Base-by-base conservation (phyloP, 1,140 invertebrate species). In the Leptonema lineaticorne region DNA sequence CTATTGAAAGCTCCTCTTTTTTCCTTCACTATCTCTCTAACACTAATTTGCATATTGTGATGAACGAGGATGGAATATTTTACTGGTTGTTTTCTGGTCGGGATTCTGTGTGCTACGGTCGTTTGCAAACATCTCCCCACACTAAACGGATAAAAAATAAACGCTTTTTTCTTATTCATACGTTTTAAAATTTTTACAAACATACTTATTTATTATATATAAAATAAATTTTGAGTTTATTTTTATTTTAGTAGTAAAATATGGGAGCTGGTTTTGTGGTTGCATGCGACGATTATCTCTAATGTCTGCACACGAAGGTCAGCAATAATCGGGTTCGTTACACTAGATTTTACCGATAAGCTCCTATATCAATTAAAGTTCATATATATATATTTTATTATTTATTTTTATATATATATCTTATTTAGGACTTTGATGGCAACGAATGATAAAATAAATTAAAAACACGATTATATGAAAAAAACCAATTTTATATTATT, bases 21-120 rank as follows among this genome's bases (percentile, higher is more conserved):
- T 64, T 64, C 60, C n/a, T n/a, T 63, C 56, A 58, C 59, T 45
- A 68, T 64, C 67, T 57, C 53, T 45, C 30, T 59, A 59, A 69
- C 58, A 69, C 59, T 63, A 69, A 72, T 72, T 72, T 72, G 70
- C 67, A 72, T 72, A 66, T 71, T 65, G 53, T 69, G 63, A 69
- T 66, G 64, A 67, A 64, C 41, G 37, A 50, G 59, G 57, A 30
- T 26, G 50, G 53, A 63, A 62, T 69, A 56, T 53, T 50, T 37
- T 33, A 41, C 9, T 41, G 2, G 2, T 11, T 1, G 2, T 16
- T 41, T 16, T 41, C 37, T 3, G 3, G 11, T 16, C 9, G 37
- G 16, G 37, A 41, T 41, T 41, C 11, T 41, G 11, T 16, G 16
- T 14, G 16, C 37, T 14, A 41, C n/a, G n/a, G n/a, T n/a, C n/a